Conservation (phyloP, 35 echinoderm and acorn worm genomes). For the Apostichopus parvimensis region DNA sequence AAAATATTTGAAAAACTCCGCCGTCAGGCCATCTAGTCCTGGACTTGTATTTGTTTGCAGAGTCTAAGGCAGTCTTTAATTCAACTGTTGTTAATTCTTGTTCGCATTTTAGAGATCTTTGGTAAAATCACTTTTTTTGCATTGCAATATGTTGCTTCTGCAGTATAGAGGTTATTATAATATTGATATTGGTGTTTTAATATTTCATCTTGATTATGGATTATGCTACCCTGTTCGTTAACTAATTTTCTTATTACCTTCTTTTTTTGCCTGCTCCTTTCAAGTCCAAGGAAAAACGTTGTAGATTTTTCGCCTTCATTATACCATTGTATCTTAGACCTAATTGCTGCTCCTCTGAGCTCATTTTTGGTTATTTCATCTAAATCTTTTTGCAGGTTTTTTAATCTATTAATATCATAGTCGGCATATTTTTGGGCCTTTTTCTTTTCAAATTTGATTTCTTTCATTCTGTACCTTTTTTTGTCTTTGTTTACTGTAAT, state of each 20-base stretch:
- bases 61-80: neutral
- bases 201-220: neutral
- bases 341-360: neutral
- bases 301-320: conserved; percentile 28
- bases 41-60: conserved; percentile 35
- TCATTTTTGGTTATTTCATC: neutral
- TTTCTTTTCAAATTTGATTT: conserved; percentile 6
- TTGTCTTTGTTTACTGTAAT: neutral
- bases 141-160: neutral
- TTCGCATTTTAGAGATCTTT: neutral
- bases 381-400: conserved; percentile 7
- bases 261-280: conserved; percentile 3
- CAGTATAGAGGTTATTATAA: neutral
- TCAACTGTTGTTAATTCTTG: neutral
- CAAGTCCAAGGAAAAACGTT: conserved; percentile 5
- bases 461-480: neutral
- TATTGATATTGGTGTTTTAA: neutral
- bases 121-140: neutral
- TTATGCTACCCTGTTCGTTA: neutral
- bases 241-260: conserved; percentile 6
- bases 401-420: conserved; percentile 9
- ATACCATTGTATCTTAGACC: conserved; percentile 39
- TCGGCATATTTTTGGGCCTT: conserved; percentile 5
- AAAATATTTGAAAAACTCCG: conserved; percentile 39
- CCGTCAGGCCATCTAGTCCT: conserved; percentile 39